phyloP scores from a whole-genome alignment of 2,797 vertebrate genomes.

The Sebastiscus albofasciatus region DNA sequence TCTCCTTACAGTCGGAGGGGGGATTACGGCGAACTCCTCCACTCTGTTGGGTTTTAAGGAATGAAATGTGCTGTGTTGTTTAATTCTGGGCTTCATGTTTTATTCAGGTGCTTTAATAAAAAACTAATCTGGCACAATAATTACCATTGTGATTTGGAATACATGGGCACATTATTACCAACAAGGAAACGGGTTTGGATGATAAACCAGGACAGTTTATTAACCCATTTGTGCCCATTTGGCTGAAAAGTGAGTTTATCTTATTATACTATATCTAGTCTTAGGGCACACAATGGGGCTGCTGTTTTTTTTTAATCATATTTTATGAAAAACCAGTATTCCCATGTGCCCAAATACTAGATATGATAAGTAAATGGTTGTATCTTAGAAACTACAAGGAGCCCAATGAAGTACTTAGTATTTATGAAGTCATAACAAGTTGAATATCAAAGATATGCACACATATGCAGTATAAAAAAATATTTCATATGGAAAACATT shows the following conservation, averaged over 20 bases:
- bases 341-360: background rate
- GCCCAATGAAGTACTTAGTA: background rate
- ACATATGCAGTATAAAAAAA: too few relatives aligned
- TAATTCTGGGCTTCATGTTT: constrained; percentile 42
- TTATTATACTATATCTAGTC: too few relatives aligned
- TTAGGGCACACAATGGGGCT: too few relatives aligned
- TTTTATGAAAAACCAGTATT: too few relatives aligned
- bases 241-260: too few relatives aligned
- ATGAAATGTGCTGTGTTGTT: constrained; percentile 58
- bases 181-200: constrained; percentile 36
- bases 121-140: constrained; percentile 69
- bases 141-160: constrained; percentile 62
- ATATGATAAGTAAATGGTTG: background rate
- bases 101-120: constrained; percentile 64
- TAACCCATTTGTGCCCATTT: constrained; percentile 1
- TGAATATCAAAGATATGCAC: too few relatives aligned
- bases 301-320: too few relatives aligned
- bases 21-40: constrained; percentile 30
- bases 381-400: background rate
- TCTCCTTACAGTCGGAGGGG: background rate
- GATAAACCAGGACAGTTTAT: constrained; percentile 55
- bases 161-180: constrained; percentile 25
- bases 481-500: too few relatives aligned
- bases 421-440: background rate
- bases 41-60: constrained; percentile 26